These are phyloP conservation scores for Echinops telfairi DNA, from an alignment of 2,113 vertebrate genomes.

Conservation along the genomic window DNA sequence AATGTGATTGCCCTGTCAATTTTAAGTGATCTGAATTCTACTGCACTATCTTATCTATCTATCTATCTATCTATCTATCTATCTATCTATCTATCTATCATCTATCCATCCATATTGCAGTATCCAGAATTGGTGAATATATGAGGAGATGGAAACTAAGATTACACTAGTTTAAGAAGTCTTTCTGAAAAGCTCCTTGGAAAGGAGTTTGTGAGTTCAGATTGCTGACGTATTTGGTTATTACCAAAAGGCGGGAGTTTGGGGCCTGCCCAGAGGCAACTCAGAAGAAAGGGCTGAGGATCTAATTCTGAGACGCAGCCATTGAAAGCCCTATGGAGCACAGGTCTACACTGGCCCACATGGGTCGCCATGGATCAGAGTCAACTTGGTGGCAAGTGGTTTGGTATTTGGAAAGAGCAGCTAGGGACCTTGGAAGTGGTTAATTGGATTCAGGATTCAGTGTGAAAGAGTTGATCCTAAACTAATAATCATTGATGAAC, in stretches of 20 bases:
- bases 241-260: neutral
- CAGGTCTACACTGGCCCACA: neutral
- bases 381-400: neutral
- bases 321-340: neutral
- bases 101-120: neutral
- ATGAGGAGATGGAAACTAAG: neutral
- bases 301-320: neutral
- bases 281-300: neutral
- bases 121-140: neutral
- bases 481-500: neutral
- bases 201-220: neutral
- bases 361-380: neutral
- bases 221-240: neutral
- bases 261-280: neutral
- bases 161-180: neutral
- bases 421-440: neutral
- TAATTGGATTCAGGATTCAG: neutral
- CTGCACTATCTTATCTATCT: neutral
- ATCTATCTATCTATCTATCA: neutral
- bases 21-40: conserved; percentile 2
- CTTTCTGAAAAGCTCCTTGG: neutral
- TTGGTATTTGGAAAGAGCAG: neutral
- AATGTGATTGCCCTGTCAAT: neutral
- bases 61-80: too few relatives aligned
- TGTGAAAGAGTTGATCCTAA: neutral